Evolutionary conservation across 2,888 invertebrate genomes (phyloP), one percentile per base, ranked within the genome.

Genomic region (Sthenelais limicola): DNA sequence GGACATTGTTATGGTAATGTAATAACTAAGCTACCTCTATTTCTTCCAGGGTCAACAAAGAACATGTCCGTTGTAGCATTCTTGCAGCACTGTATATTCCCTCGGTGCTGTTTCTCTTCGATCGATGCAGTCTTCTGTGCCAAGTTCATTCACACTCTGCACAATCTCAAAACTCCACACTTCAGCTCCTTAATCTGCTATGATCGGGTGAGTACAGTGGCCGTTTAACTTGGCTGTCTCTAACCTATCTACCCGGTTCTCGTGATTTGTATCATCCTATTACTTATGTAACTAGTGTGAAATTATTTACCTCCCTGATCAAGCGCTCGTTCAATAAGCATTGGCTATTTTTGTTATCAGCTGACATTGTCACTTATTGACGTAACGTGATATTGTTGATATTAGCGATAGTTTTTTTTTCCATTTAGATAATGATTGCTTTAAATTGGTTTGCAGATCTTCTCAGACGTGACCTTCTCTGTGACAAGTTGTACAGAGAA

Each of bases 401-500:
- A 18, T 43, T 43, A 12, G 9, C 12, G 43, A 43, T 43, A 43
- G 9, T 43, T 43, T 43, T 43, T 12, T 43, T 43, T 43, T 43
- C 12, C 18, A 12, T 18, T 12, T 18, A 43, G 18, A 9, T 43
- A 18, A 43, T 9, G 43, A 12, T 43, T 43, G 9, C 43, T 43
- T 43, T 43, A 9, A 82, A 81, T 67, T 67, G 73, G 73, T 73
- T 76, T 77, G 87, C 89, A 97, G 96, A 91, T 98, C 81, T 98
- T 99, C 90, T 97, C 96, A 90, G 98, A 99, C 91, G 95, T 98
- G 77, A 96, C 97, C 0, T 96, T 97, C 89, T 94, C 97, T 0
- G 94, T 99, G 79, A 96, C 97, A 79, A 96, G 96, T 9, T 97
- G 98, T 88, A 97, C 98, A 71, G 99, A 99, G 89, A 97, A 96